These are phyloP conservation scores for Fulica atra DNA, from an alignment of 2,113 vertebrate genomes.

Conservation along the genomic window DNA sequence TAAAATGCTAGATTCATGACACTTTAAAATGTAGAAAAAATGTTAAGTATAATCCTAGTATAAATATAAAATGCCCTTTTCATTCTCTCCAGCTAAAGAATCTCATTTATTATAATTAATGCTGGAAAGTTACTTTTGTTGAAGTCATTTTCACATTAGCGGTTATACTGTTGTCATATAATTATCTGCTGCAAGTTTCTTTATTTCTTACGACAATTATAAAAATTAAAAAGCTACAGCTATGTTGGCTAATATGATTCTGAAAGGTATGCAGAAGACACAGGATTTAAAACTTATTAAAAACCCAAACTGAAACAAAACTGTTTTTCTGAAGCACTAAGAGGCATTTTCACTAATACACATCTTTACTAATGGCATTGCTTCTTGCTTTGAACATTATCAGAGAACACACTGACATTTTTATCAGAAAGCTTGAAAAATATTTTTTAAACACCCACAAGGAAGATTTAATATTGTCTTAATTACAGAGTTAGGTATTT, in stretches of 20 bases:
- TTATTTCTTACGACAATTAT: background rate
- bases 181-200: background rate
- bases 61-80: conserved; percentile 42
- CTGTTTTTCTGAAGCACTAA: background rate
- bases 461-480: background rate
- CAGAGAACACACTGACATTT: background rate
- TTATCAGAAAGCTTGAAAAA: background rate
- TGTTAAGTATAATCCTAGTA: background rate
- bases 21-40: background rate
- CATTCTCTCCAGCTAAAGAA: conserved; percentile 9
- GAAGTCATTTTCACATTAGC: conserved; percentile 6
- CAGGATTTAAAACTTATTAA: background rate
- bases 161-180: background rate
- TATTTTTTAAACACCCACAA: background rate
- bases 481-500: background rate
- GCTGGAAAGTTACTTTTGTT: conserved; percentile 29
- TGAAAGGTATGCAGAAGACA: background rate
- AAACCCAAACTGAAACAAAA: background rate
- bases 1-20: conserved; percentile 11
- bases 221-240: background rate
- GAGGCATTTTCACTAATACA: background rate
- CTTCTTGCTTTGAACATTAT: background rate
- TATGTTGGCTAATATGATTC: background rate
- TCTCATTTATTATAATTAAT: conserved; percentile 48
- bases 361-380: background rate